Base-by-base conservation (phyloP, 2,888 invertebrate species). In the Drosophila helvetica region DNA sequence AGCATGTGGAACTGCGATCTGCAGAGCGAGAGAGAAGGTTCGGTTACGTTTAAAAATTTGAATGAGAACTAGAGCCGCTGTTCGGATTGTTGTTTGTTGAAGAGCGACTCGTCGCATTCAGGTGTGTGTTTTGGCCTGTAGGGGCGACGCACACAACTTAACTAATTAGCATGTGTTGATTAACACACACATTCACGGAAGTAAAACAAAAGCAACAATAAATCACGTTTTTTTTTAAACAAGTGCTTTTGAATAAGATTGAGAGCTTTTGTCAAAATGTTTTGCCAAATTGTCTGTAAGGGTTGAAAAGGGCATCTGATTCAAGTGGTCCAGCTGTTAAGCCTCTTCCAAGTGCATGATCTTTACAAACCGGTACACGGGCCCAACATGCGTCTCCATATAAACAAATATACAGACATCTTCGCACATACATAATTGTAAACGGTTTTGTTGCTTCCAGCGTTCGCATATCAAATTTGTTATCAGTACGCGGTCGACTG, bases 401-500 rank as follows among this genome's bases (percentile, higher is more conserved):
- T n/a, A 33, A 33, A 12, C 33, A 3, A 4, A 15, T 15, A 38
- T 2, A 38, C n/a, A 38, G 38, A 38, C 7, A 38, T n/a, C 38
- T 38, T 38, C 12, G 2, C n/a, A 38, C 38, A 15, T 38, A 6
- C 38, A 38, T n/a, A n/a, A 7, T 7, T 38, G 1, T 15, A 7
- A 38, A n/a, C n/a, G 38, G n/a, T 38, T 38, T 38, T 38, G 38
- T 38, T 6, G 38, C 38, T 38, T 38, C 38, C 22, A 38, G 22
- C 67, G 71, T 51, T 61, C 47, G 25, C 47, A 51, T 63, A 62
- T 72, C 72, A 71, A 54, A 50, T 51, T 74, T 70, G 68, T 88
- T 85, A 86, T 88, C 84, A 88, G 87, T 86, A 48, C 25, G 43
- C 42, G 51, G 48, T 60, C 50, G 57, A 45, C 63, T 55, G 25